Evolutionary conservation across 2,797 vertebrate genomes (phyloP).

Genomic region (Trachops cirrhosus): DNA sequence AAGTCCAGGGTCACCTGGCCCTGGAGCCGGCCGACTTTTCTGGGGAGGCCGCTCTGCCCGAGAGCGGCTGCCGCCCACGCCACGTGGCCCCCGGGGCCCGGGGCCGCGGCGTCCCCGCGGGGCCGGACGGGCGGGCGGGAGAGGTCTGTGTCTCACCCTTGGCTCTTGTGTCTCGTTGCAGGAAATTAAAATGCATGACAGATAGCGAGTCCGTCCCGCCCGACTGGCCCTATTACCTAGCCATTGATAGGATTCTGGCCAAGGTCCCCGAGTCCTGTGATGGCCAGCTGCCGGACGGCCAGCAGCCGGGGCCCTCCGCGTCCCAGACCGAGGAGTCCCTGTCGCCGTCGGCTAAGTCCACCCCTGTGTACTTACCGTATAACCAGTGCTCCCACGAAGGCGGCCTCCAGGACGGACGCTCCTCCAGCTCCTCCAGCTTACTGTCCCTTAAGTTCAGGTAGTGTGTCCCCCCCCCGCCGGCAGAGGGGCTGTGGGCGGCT

Average conservation of each 20-base stretch:
- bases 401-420: conserved; percentile 91
- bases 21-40: neutral
- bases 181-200: conserved; percentile 93
- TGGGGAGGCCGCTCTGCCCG: neutral
- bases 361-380: conserved; percentile 92
- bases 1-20: neutral
- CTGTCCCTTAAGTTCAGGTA: conserved; percentile 90
- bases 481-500: neutral
- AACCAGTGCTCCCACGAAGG: conserved; percentile 94
- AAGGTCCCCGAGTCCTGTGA: conserved; percentile 91
- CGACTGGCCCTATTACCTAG: conserved; percentile 97
- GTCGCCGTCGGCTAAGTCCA: conserved; percentile 88
- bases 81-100: neutral
- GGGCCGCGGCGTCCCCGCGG: neutral
- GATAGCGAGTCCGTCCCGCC: conserved; percentile 87
- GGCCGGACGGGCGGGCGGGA: neutral
- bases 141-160: conserved; percentile 56
- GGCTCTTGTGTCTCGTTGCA: conserved; percentile 83
- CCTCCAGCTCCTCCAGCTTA: conserved; percentile 91
- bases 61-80: neutral
- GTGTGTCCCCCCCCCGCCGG: neutral
- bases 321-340: conserved; percentile 90
- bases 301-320: conserved; percentile 90
- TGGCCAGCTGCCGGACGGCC: conserved; percentile 87
- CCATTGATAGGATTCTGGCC: conserved; percentile 96